A percentile compares a stretch with the other conserved stretches of the same genome.
phyloP scores from a whole-genome alignment of 1,140 invertebrate genomes.

The Ladona fulva region DNA sequence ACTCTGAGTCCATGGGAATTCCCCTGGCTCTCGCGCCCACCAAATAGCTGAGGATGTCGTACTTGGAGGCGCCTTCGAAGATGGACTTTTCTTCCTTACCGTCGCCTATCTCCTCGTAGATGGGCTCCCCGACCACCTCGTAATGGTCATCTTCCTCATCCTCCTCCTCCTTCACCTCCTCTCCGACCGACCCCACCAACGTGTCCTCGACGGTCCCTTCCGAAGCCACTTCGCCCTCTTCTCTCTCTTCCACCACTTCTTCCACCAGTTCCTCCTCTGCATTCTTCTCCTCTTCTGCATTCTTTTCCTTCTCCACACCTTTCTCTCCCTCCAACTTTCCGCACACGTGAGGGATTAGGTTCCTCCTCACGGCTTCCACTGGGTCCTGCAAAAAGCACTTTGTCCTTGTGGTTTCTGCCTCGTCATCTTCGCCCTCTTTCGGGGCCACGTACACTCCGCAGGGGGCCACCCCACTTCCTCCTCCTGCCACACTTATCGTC shows the following conservation, averaged over 20 bases:
- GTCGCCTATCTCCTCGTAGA: slow-evolving; percentile 72
- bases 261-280: not conserved
- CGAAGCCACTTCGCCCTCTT: slow-evolving; percentile 12
- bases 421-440: slow-evolving; percentile 25
- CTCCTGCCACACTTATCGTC: slow-evolving; percentile 29
- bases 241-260: not conserved
- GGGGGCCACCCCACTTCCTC: slow-evolving; percentile 1
- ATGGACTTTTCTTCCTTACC: slow-evolving; percentile 48
- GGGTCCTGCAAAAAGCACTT: slow-evolving; percentile 49
- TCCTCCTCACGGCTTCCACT: slow-evolving; percentile 57
- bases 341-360: slow-evolving; percentile 61
- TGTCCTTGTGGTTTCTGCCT: slow-evolving; percentile 19
- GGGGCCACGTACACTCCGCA: slow-evolving; percentile 17
- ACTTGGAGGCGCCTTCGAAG: slow-evolving; percentile 76
- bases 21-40: slow-evolving; percentile 73
- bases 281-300: not conserved
- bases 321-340: slow-evolving; percentile 35
- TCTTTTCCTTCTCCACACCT: not conserved
- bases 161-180: slow-evolving; percentile 13
- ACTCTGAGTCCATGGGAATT: slow-evolving; percentile 30
- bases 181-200: too few relatives aligned
- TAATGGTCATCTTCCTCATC: slow-evolving; percentile 47
- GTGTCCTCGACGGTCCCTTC: slow-evolving; percentile 15
- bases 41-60: slow-evolving; percentile 78
- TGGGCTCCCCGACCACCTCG: slow-evolving; percentile 72